These are phyloP conservation scores for Berghia stephanieae DNA, from an alignment of 1,140 invertebrate genomes.

Conservation along the genomic window DNA sequence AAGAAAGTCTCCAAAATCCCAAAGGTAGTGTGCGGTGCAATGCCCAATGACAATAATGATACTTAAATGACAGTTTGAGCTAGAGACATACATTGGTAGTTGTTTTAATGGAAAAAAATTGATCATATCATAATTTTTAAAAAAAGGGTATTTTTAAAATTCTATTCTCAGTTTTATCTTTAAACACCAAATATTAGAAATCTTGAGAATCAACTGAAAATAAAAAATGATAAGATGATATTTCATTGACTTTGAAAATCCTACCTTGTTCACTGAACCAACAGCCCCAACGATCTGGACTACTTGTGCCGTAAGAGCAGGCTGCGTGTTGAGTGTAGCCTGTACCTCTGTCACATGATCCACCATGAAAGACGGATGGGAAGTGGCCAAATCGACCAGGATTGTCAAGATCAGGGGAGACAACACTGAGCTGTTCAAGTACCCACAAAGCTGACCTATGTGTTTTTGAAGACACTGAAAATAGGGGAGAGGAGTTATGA, in stretches of 20 bases:
- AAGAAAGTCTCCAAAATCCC: no score
- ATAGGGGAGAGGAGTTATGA: not conserved
- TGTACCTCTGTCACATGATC: slow-evolving; percentile 77
- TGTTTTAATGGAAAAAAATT: no score
- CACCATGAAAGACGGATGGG: slow-evolving; percentile 73
- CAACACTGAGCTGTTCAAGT: slow-evolving; percentile 72
- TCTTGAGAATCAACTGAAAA: no score
- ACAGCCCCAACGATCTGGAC: slow-evolving; percentile 65
- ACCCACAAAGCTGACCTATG: slow-evolving; percentile 80
- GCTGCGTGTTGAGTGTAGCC: slow-evolving; percentile 75
- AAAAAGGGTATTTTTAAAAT: no score
- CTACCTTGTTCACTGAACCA: slow-evolving; percentile 62
- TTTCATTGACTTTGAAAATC: slow-evolving; percentile 24
- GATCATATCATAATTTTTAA: no score
- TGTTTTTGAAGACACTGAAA: slow-evolving; percentile 78
- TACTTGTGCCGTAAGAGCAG: slow-evolving; percentile 71
- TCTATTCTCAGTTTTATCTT: no score
- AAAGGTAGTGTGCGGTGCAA: no score
- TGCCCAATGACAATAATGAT: no score
- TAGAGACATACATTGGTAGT: no score
- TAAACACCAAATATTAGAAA: no score
- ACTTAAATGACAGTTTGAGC: no score
- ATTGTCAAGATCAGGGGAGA: slow-evolving; percentile 78
- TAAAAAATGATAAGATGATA: not conserved
- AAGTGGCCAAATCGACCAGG: slow-evolving; percentile 78